phyloP scores from a whole-genome alignment of 2,113 vertebrate genomes.

The Sander lucioperca region DNA sequence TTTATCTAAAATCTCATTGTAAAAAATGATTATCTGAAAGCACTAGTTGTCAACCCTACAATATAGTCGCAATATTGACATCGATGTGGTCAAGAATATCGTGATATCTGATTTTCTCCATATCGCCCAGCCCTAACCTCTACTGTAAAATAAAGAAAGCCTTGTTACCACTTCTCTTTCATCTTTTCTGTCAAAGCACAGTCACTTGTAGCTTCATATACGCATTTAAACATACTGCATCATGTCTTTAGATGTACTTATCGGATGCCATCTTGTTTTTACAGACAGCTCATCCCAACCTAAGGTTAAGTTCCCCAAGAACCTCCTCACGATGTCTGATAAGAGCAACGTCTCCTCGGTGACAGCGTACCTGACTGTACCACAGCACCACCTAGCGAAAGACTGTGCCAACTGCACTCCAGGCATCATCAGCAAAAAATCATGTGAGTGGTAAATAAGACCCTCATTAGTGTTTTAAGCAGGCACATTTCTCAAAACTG shows the following conservation, averaged over 20 bases:
- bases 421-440: conserved; percentile 88
- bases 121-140: too few relatives aligned
- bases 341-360: conserved; percentile 87
- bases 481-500: background rate
- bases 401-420: conserved; percentile 88
- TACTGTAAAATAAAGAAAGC: too few relatives aligned
- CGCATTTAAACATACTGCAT: background rate
- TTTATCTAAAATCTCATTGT: too few relatives aligned
- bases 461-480: background rate
- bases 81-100: too few relatives aligned
- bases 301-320: conserved; percentile 91
- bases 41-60: too few relatives aligned
- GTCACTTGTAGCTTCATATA: too few relatives aligned
- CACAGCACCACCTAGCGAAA: conserved; percentile 86
- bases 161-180: too few relatives aligned
- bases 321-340: conserved; percentile 86
- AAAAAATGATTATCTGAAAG: too few relatives aligned
- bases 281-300: conserved; percentile 91
- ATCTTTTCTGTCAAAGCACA: too few relatives aligned
- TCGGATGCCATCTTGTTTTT: background rate
- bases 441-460: conserved; percentile 79
- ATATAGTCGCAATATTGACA: too few relatives aligned
- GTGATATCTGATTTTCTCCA: too few relatives aligned
- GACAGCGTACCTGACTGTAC: conserved; percentile 91
- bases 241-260: background rate